A percentile compares a stretch with the other conserved stretches of the same genome.
Evolutionary conservation across 2,888 invertebrate species (phyloP).

Genomic region (Ceraclea dissimilis): DNA sequence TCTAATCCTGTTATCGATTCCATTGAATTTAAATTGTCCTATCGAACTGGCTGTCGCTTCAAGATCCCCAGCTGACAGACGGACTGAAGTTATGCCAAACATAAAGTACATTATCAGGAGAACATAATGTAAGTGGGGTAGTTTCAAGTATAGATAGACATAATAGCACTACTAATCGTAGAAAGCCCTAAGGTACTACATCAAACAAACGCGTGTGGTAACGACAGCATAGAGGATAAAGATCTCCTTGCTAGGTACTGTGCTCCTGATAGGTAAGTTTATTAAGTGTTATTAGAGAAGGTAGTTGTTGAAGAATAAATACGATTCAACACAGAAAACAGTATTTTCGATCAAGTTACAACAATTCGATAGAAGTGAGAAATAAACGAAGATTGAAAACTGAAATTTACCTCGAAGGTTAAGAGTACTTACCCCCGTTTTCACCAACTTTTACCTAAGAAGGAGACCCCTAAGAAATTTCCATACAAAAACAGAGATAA

Average conservation of each 20-base stretch:
- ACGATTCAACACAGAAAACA: no score
- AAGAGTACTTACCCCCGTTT: no score
- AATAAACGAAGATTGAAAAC: not conserved
- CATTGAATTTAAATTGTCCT: no score
- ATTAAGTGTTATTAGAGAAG: not conserved
- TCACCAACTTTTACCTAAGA: no score
- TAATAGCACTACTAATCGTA: not conserved
- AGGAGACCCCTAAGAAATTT: no score
- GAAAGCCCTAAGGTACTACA: constrained; percentile 23
- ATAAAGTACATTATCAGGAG: constrained; percentile 14
- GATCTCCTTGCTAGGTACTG: constrained; percentile 18
- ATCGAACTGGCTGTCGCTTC: constrained; percentile 5
- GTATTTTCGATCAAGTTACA: no score
- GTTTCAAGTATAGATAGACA: not conserved
- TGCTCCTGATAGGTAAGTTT: not conserved
- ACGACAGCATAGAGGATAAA: constrained; percentile 25
- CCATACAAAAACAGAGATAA: no score
- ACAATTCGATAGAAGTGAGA: no score
- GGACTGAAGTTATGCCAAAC: not conserved
- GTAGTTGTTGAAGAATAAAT: no score
- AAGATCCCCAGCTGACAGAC: not conserved
- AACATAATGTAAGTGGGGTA: constrained; percentile 11
- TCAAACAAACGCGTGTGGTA: constrained; percentile 25
- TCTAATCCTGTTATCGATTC: no score
- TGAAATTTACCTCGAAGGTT: not conserved